Evolutionary conservation across 2,797 vertebrate genomes (phyloP), one percentile per base, ranked within the genome.

Genomic region (Paratrypauchen microcephalus): DNA sequence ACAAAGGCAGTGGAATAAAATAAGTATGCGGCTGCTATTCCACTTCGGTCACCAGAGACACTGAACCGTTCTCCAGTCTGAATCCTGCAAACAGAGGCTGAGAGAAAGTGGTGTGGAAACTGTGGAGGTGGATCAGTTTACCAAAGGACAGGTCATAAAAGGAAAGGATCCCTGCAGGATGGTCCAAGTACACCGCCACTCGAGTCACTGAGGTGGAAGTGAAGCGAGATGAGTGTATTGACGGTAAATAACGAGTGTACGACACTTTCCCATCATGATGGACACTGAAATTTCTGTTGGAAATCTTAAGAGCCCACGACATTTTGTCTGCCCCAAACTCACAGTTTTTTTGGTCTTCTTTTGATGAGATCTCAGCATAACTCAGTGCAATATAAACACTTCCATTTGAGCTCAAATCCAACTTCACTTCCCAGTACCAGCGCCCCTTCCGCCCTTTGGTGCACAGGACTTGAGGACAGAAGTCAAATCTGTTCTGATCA

Each of bases 31-130:
- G 28, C 28, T 4, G 28, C 28, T 30, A 30, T 4, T 30, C 5
- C 28, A 30, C 47, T 18, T 6, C 3, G 4, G 16, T 18, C 52
- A 36, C 57, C 57, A 59, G 57, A 59, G 57, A 59, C 57, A 59
- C 57, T 9, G 57, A 59, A 6, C 28, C 16, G 2, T 19, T 32
- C 26, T 19, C 18, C 18, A 59, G 18, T 59, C 16, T 32, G 18
- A 59, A 59, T 9, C 57, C 57, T 32, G 57, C 57, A 59, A 30
- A 36, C 26, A 59, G 16, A 59, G 57, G 26, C 57, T 59, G 28
- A 19, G 16, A 18, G 28, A 59, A 59, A 18, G 28, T 9, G 16
- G 28, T 26, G 28, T 30, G 18, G 18, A 32, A 59, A 59, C 5
- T 30, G 30, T 59, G 18, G 7, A 59, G 57, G 30, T 19, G 57